Percentiles rank a stretch among this genome's conserved stretches.
phyloP scores from a whole-genome alignment of 2,113 vertebrate species.

The Nothoprocta perdicaria region DNA sequence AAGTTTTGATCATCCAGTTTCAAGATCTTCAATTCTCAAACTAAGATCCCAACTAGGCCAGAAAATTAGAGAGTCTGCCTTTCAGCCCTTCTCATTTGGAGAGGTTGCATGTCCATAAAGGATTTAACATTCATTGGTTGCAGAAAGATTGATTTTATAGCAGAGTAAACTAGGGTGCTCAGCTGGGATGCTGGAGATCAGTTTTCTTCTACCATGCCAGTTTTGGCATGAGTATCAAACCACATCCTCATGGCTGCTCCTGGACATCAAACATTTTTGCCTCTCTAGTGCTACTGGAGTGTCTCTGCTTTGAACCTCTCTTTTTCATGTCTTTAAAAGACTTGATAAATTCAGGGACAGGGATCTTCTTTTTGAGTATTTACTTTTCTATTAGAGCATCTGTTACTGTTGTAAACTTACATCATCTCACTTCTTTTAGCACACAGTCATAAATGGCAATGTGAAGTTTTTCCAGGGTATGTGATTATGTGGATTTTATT shows the following conservation, averaged over 20 bases:
- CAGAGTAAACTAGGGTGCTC: neutral
- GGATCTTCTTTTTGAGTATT: neutral
- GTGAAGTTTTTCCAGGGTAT: constrained; percentile 1
- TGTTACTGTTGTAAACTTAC: neutral
- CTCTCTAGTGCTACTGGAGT: neutral
- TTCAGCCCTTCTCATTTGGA: neutral
- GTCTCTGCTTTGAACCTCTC: neutral
- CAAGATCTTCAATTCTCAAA: neutral
- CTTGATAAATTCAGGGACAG: neutral
- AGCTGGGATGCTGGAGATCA: neutral
- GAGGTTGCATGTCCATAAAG: neutral
- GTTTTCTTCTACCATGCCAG: neutral
- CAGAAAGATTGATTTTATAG: neutral
- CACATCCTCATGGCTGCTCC: neutral
- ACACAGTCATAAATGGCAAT: neutral
- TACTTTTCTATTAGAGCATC: neutral
- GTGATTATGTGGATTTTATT: neutral
- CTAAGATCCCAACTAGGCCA: accelerated
- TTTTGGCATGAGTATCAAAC: neutral
- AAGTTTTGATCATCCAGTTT: neutral
- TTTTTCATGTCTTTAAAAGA: neutral
- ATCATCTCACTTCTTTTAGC: neutral
- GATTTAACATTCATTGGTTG: neutral
- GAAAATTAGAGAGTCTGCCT: neutral
- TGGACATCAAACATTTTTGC: neutral